A percentile compares a stretch with the other conserved stretches of the same genome.
Evolutionary conservation across 2,113 vertebrate species (phyloP).

Genomic region (Promerops cafer): DNA sequence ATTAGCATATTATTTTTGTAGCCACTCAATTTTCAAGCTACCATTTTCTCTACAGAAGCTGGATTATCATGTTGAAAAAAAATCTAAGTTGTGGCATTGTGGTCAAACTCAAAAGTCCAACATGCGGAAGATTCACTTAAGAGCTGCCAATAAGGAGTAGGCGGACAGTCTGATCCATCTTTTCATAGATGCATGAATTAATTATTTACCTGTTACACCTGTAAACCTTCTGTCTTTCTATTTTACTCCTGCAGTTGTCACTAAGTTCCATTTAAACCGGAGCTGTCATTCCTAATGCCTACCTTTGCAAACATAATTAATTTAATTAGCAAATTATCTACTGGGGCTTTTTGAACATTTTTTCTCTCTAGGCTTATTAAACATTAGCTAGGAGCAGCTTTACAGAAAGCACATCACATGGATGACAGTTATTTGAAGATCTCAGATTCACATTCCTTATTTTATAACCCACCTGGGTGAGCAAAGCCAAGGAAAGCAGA

Average conservation of each 20-base stretch:
- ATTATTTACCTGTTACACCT: neutral
- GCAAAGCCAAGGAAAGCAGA: neutral
- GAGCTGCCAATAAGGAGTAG: neutral
- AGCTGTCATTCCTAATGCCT: slow-evolving; percentile 2
- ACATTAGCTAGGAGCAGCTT: neutral
- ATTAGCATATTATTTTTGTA: neutral
- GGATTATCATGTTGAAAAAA: neutral
- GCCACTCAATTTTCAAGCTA: neutral
- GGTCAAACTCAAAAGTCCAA: neutral
- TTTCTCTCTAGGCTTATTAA: neutral
- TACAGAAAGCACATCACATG: neutral
- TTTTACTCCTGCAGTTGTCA: neutral
- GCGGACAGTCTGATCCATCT: neutral
- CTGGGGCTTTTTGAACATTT: neutral
- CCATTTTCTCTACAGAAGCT: neutral
- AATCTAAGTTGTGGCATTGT: neutral
- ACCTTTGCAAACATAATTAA: slow-evolving; percentile 2
- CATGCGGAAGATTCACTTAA: neutral
- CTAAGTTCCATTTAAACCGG: neutral
- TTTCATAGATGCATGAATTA: neutral
- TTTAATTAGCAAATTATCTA: slow-evolving; percentile 7
- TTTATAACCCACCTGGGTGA: neutral
- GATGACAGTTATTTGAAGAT: neutral
- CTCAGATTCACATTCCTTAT: neutral
- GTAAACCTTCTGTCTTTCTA: neutral